phyloP scores from a whole-genome alignment of 2,113 vertebrate genomes.

The Tragelaphus strepsiceros region DNA sequence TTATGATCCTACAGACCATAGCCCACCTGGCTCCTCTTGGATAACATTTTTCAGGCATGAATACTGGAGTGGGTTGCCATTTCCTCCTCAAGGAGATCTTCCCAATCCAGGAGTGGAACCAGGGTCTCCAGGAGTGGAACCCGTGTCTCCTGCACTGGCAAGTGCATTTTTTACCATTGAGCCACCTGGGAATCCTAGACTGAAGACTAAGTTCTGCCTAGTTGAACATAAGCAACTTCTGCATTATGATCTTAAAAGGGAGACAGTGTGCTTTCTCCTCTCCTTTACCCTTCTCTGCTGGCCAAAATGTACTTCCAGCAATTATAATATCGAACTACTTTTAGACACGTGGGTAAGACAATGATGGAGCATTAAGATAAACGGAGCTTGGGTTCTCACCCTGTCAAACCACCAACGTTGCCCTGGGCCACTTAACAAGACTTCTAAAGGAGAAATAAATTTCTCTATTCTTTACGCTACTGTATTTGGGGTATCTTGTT shows the following conservation, averaged over 20 bases:
- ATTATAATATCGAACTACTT: background rate
- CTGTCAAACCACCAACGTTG: background rate
- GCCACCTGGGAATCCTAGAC: background rate
- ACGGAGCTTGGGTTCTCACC: background rate
- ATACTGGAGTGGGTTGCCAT: background rate
- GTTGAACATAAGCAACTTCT: background rate
- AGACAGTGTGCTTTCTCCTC: background rate
- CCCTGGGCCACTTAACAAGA: background rate
- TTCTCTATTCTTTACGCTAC: background rate
- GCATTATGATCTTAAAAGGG: background rate
- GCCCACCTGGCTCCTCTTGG: background rate
- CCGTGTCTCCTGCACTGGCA: background rate
- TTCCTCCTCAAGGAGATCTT: background rate
- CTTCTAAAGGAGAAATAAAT: background rate
- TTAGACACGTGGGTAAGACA: background rate
- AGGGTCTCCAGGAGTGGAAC: background rate
- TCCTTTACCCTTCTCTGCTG: background rate
- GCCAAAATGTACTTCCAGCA: background rate
- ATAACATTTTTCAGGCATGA: background rate
- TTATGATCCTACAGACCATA: background rate
- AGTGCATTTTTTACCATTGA: background rate
- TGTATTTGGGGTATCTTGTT: background rate
- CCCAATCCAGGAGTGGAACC: background rate
- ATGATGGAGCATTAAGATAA: background rate
- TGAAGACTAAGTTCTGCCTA: background rate